A percentile compares a stretch with the other conserved stretches of the same genome.
Evolutionary conservation across 2,888 invertebrate genomes (phyloP).

Genomic region (Dermolepida albohirtum): DNA sequence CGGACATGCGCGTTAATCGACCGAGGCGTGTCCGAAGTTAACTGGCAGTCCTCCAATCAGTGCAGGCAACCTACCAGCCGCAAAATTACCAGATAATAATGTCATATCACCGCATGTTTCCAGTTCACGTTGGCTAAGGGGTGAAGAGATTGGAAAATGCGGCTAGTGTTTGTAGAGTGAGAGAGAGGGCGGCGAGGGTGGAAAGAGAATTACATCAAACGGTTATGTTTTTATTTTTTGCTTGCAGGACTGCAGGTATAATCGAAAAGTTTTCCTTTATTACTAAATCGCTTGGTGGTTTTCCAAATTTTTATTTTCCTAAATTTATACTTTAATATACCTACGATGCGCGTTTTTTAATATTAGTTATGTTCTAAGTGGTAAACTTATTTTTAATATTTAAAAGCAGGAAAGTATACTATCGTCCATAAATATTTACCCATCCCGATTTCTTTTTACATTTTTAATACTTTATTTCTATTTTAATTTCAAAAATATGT

Average conservation of each 20-base stretch:
- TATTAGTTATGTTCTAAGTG: no score
- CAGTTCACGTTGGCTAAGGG: constrained; percentile 29
- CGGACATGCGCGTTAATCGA: constrained; percentile 22
- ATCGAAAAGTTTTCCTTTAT: constrained; percentile 26
- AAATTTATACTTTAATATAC: not conserved
- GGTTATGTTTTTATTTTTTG: constrained; percentile 18
- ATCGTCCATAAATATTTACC: no score
- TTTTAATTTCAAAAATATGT: no score
- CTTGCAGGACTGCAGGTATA: constrained; percentile 25
- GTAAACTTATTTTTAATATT: no score
- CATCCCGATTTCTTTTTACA: no score
- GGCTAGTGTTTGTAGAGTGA: constrained; percentile 4
- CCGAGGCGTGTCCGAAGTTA: constrained; percentile 22
- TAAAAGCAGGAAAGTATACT: no score
- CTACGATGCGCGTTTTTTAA: not conserved
- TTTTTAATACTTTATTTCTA: no score
- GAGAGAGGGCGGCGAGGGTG: constrained; percentile 1
- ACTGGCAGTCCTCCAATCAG: constrained; percentile 55
- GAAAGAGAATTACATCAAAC: constrained; percentile 19
- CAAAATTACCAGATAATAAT: constrained; percentile 59
- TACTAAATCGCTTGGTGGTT: constrained; percentile 20
- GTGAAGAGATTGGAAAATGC: constrained; percentile 27
- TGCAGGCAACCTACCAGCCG: constrained; percentile 57
- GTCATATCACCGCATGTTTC: constrained; percentile 48
- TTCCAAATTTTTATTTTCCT: not conserved